phyloP scores from a whole-genome alignment of 1,140 invertebrate species.

The Gonatopus flavifemur region DNA sequence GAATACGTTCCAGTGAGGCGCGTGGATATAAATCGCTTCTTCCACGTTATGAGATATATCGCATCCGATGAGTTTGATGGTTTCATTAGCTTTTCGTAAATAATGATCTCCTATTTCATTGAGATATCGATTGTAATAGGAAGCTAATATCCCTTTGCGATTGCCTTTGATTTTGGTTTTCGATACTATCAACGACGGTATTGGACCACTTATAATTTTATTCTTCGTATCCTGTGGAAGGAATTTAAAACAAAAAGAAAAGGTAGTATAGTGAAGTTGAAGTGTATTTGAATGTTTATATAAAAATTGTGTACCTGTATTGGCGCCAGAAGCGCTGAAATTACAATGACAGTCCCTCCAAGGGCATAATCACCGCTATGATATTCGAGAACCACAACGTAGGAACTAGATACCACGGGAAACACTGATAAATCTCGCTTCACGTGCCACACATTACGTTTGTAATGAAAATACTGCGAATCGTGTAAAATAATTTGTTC shows the following conservation, averaged over 20 bases:
- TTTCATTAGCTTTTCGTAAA: slow-evolving; percentile 84
- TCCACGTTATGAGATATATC: slow-evolving; percentile 78
- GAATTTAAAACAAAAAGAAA: no score
- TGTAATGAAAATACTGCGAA: slow-evolving; percentile 64
- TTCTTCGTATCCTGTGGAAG: slow-evolving; percentile 70
- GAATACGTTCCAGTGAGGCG: slow-evolving; percentile 82
- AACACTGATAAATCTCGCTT: slow-evolving; percentile 82
- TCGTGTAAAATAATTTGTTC: slow-evolving; percentile 81
- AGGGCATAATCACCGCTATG: slow-evolving; percentile 75
- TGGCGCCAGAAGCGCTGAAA: slow-evolving; percentile 74
- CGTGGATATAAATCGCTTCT: slow-evolving; percentile 79
- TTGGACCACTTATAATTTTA: slow-evolving; percentile 72
- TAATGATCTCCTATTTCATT: slow-evolving; percentile 84
- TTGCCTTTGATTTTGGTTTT: slow-evolving; percentile 81
- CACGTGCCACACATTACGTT: slow-evolving; percentile 72
- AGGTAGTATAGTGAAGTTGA: no score
- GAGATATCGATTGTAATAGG: slow-evolving; percentile 87
- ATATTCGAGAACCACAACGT: slow-evolving; percentile 80
- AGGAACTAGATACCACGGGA: slow-evolving; percentile 83
- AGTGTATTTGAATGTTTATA: not conserved
- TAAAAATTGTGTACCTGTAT: slow-evolving; percentile 32
- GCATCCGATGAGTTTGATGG: slow-evolving; percentile 75
- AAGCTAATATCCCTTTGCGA: slow-evolving; percentile 75
- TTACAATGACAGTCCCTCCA: slow-evolving; percentile 79
- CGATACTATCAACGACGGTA: slow-evolving; percentile 71